Percentiles rank a stretch among this genome's conserved stretches.
Evolutionary conservation across 2,113 vertebrate genomes (phyloP).

Genomic region (Zingel zingel): DNA sequence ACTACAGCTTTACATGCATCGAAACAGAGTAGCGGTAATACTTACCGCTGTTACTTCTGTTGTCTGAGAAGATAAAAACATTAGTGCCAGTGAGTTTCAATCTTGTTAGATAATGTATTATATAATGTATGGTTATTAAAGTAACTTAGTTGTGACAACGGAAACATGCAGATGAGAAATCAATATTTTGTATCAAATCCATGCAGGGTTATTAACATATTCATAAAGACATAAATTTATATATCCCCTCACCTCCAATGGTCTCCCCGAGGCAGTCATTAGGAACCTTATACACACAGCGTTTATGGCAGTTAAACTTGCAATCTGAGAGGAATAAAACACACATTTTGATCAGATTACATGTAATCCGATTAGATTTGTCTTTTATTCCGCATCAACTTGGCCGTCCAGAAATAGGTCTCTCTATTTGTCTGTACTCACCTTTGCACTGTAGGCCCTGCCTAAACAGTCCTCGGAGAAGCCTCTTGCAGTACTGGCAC

Average conservation of each 20-base stretch:
- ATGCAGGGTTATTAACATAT: slow-evolving; percentile 47
- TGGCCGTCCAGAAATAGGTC: neutral
- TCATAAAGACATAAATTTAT: neutral
- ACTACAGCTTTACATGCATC: slow-evolving; percentile 20
- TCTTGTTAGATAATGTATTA: slow-evolving; percentile 33
- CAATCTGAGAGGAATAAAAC: slow-evolving; percentile 83
- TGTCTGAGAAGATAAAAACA: slow-evolving; percentile 80
- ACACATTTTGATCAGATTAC: neutral
- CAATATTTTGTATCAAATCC: slow-evolving; percentile 10
- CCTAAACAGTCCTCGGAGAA: slow-evolving; percentile 91
- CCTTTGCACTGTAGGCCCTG: slow-evolving; percentile 95
- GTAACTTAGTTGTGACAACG: slow-evolving; percentile 23
- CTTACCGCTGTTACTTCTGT: slow-evolving; percentile 80
- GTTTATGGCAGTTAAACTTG: slow-evolving; percentile 95
- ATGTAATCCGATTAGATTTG: neutral
- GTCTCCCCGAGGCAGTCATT: slow-evolving; percentile 92
- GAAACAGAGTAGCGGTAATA: slow-evolving; percentile 25
- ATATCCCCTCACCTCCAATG: slow-evolving; percentile 83
- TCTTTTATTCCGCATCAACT: neutral
- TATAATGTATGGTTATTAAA: slow-evolving; percentile 12
- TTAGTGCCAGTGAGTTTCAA: slow-evolving; percentile 52
- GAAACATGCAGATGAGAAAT: slow-evolving; percentile 25
- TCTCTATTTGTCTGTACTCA: slow-evolving; percentile 50
- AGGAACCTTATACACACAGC: slow-evolving; percentile 90
- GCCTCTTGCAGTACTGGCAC: slow-evolving; percentile 93